Base-by-base conservation (phyloP, 1,140 invertebrate species). In the Linepithema humile region DNA sequence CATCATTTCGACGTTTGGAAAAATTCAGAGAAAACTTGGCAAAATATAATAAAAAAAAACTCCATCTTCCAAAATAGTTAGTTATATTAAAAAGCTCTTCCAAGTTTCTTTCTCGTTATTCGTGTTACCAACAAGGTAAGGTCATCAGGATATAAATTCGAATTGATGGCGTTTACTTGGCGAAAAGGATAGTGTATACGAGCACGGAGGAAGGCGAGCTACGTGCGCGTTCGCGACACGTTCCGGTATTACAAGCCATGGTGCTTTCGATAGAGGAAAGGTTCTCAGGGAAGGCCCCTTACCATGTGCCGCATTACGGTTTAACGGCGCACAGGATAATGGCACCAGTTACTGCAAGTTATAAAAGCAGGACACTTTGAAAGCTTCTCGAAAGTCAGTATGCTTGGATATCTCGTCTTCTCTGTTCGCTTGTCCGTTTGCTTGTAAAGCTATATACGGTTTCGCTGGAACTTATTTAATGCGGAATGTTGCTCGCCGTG, bases 321-420 rank as follows among this genome's bases (percentile, higher is more conserved):
- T 88, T 85, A 88, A 85, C 84, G 60, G 50, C 20, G 15, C 84
- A 80, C 80, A 43, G 43, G 75, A 83, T 75, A 85, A 88, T 86
- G 55, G 38, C 20, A 26, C 40, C 60, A 60, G 83, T 88, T 88
- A 88, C 45, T 85, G 57, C 67, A 29, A 57, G 85, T 82, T 78
- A 57, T 88, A 87, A 87, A 88, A 82, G 75, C 55, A 38, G 48
- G 57, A 77, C 85, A 67, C 85, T 87, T 87, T 83, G 59, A 85
- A 87, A 78, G 80, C 80, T 80, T 50, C 73, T 82, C 73, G 35
- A 83, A 86, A 83, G 84, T 88, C 60, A 53, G 57, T 40, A n/a
- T 45, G 43, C 53, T 60, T 67, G 40, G 40, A 62, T 74, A 55
- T 65, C 32, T 20, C 50, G 20, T 84, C 20, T 70, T 70, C 48